Evolutionary conservation across 2,888 invertebrate species (phyloP), one percentile per base, ranked within the genome.

Genomic region (Caradrina kadenii): DNA sequence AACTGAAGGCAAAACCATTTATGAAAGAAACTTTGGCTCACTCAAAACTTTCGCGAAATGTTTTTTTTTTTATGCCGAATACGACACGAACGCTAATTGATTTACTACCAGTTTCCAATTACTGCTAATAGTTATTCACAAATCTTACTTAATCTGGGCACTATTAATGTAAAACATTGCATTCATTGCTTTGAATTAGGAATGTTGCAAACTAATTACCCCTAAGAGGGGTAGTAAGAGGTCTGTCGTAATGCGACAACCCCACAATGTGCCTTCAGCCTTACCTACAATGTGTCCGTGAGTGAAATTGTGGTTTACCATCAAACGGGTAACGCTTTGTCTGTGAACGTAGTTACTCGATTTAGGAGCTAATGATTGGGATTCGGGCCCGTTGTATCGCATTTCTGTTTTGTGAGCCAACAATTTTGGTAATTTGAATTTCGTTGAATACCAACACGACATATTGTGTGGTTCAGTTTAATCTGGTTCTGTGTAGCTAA

Each of bases 231-330:
- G 67, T 77, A 62, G 71, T 68, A 75, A 76, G 66, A 66, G 62
- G 71, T 52, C 65, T 50, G 19, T 64, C 49, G 61, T 73, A 76
- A 82, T 75, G 69, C 50, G 68, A 72, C 53, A 62, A 79, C 17
- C 74, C 74, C 74, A 66, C 66, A 66, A 73, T 73, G 53, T 79
- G 56, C 77, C 73, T 62, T 59, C 22, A 78, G 53, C 50, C 63
- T 63, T 63, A 79, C 63, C 54, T 65, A 73, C 77, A 80, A 80
- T 79, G 72, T 73, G 70, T 76, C 80, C 78, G 77, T 82, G 80
- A 84, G 84, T 79, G 79, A 80, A 85, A 86, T 83, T 81, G 80
- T 76, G 75, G 86, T 75, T 65, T 52, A 62, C 82, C 70, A 69
- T 67, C 81, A 69, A 74, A 76, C 67, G 67, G 73, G 59, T 70